phyloP scores from a whole-genome alignment of 1,140 invertebrate genomes.

The Dendroctonus ponderosae region DNA sequence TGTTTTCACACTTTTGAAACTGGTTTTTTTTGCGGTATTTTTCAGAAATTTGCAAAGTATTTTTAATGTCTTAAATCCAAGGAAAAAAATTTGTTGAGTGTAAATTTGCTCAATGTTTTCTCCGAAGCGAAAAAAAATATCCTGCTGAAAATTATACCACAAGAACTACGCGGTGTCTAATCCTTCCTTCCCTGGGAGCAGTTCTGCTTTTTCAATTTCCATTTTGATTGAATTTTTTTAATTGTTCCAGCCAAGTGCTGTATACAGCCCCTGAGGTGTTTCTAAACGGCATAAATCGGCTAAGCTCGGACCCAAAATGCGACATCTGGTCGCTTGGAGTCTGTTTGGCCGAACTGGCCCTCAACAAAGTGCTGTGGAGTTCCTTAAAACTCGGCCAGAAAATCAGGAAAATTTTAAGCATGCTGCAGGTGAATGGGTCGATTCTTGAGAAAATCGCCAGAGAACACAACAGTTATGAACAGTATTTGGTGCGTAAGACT shows the following conservation, averaged over 20 bases:
- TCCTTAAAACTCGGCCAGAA: slow-evolving; percentile 70
- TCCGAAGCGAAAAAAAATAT: no score
- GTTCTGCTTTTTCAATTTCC: not conserved
- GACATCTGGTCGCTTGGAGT: slow-evolving; percentile 93
- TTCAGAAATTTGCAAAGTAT: not conserved
- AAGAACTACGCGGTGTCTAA: no score
- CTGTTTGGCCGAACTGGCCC: slow-evolving; percentile 74
- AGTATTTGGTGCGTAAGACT: slow-evolving; percentile 58
- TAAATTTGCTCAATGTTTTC: not conserved
- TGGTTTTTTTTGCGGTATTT: not conserved
- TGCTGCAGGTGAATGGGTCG: slow-evolving; percentile 59
- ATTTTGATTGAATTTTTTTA: slow-evolving; percentile 9
- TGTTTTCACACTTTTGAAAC: not conserved
- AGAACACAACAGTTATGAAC: slow-evolving; percentile 69
- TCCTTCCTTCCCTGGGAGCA: no score
- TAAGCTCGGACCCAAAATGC: slow-evolving; percentile 62
- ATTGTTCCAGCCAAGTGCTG: slow-evolving; percentile 54
- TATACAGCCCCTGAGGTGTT: slow-evolving; percentile 85
- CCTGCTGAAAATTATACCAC: no score
- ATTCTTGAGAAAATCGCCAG: slow-evolving; percentile 73
- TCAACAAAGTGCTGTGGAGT: slow-evolving; percentile 66
- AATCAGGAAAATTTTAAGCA: slow-evolving; percentile 71
- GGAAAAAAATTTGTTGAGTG: not conserved
- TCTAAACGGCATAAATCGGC: slow-evolving; percentile 50
- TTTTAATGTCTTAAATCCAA: no score